Conservation (phyloP, 2,113 vertebrate genomes). For the Sclerurus mexicanus region DNA sequence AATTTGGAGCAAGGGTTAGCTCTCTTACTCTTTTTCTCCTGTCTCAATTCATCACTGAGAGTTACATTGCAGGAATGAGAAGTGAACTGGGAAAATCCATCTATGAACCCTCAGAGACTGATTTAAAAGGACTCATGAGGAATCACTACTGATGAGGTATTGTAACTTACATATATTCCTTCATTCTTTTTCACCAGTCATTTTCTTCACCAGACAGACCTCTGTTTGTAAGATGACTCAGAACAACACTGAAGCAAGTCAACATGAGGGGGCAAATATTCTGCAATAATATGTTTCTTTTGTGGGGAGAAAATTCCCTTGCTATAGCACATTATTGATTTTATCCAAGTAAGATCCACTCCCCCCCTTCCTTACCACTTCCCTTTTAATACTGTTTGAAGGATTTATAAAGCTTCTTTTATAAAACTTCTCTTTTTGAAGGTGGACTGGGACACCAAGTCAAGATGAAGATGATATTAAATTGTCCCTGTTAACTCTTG, state of each 20-base stretch:
- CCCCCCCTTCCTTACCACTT: not conserved
- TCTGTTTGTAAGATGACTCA: not conserved
- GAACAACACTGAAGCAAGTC: not conserved
- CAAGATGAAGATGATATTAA: not conserved
- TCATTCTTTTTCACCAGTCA: not conserved
- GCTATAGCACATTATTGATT: not conserved
- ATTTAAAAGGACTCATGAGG: not conserved
- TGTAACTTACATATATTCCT: not conserved
- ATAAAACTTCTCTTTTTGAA: not conserved
- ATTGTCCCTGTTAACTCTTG: not conserved
- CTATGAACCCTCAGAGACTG: not conserved
- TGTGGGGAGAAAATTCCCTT: not conserved
- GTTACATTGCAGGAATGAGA: not conserved
- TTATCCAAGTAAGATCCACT: not conserved
- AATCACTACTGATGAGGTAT: not conserved
- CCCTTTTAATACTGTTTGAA: not conserved
- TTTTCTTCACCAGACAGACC: not conserved
- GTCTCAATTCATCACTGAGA: not conserved
- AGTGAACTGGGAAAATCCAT: not conserved
- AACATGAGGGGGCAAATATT: not conserved
- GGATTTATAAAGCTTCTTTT: not conserved
- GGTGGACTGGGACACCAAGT: fast-evolving
- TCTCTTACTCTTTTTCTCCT: not conserved
- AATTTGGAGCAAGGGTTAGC: not conserved
- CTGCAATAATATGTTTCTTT: not conserved